Percentiles rank a stretch among this genome's conserved stretches.
Conservation (phyloP, 2,797 vertebrate genomes). For the Poeciliopsis presidionis region DNA sequence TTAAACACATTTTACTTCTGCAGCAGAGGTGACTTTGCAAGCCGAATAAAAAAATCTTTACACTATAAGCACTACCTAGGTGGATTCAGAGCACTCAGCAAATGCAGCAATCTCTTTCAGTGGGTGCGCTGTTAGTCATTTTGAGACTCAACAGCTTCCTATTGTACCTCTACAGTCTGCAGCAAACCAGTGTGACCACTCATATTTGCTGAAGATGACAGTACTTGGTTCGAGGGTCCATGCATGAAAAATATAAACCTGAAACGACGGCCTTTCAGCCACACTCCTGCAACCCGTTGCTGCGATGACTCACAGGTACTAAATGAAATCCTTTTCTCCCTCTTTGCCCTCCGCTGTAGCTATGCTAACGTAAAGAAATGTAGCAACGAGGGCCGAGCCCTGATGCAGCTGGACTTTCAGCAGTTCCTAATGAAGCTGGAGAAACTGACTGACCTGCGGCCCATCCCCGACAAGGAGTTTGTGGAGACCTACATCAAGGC, state of each 20-base stretch:
- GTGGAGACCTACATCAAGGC: slow-evolving; percentile 99
- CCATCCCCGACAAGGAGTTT: slow-evolving; percentile 98
- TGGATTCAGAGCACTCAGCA: neutral
- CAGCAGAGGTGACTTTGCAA: neutral
- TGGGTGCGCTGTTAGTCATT: neutral
- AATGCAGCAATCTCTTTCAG: neutral
- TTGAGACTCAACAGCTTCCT: neutral
- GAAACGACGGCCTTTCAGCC: neutral
- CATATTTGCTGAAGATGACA: neutral
- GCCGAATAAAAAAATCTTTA: neutral
- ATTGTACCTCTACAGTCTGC: neutral
- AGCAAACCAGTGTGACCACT: neutral
- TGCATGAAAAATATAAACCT: neutral
- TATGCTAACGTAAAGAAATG: slow-evolving; percentile 99
- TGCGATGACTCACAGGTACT: neutral
- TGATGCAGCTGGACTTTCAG: slow-evolving; percentile 99
- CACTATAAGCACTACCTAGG: neutral
- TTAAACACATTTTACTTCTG: neutral
- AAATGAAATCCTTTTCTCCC: neutral
- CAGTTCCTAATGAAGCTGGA: slow-evolving; percentile 99
- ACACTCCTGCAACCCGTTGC: neutral
- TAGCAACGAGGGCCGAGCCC: slow-evolving; percentile 97
- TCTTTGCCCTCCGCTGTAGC: slow-evolving; percentile 65
- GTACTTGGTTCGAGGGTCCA: neutral
- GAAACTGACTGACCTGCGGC: slow-evolving; percentile 97